These are phyloP conservation scores for rat (Rattus norvegicus) DNA, from an alignment of 2,113 vertebrate genomes.

Conservation along the genomic window GRCr8 NC_086025.1:120034501-120035000, in stretches of 20 bases:
- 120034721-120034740: neutral
- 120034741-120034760: neutral
- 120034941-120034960: neutral
- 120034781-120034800: neutral
- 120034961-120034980: neutral
- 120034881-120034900: neutral
- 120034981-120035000: neutral
- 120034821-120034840: neutral
- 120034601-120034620: neutral
- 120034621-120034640: neutral
- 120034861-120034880: rapidly evolving
- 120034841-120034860: rapidly evolving
- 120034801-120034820: rapidly evolving
- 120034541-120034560: neutral
- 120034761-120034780: rapidly evolving
- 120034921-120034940: rapidly evolving
- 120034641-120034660: neutral
- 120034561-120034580: neutral
- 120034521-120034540: rapidly evolving
- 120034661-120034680: neutral
- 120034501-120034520: neutral
- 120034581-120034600: neutral
- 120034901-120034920: rapidly evolving
- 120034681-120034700: neutral
- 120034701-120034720: rapidly evolving